Percentiles rank a stretch among this genome's conserved stretches.
Conservation (phyloP, 2,797 vertebrate genomes). For the Dendrocincla tyrannina region DNA sequence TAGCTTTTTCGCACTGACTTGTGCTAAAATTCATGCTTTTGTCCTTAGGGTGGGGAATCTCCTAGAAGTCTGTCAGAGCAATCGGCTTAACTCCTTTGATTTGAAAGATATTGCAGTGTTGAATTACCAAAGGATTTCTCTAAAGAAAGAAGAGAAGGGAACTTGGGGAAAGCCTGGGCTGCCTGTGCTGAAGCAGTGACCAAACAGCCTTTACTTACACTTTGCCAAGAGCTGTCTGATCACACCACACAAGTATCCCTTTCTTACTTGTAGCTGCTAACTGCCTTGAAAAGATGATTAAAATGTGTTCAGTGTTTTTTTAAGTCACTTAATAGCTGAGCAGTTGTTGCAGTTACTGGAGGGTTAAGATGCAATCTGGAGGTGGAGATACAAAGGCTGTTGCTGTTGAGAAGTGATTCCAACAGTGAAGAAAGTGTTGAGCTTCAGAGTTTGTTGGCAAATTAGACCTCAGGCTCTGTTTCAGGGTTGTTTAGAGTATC, state of each 20-base stretch:
- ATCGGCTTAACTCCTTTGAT: conserved; percentile 45
- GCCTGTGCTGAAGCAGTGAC: not conserved
- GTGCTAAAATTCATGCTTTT: conserved; percentile 22
- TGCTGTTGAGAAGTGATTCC: not conserved
- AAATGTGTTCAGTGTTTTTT: not conserved
- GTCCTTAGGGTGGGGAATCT: not conserved
- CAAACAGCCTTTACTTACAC: not conserved
- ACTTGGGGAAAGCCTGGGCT: not conserved
- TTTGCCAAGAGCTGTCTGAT: not conserved
- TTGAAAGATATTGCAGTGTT: conserved; percentile 29
- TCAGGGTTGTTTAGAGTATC: not conserved
- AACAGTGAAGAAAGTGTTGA: not conserved
- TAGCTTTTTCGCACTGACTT: conserved; percentile 44
- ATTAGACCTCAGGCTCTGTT: not conserved
- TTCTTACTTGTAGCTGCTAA: not conserved
- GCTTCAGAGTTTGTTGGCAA: not conserved
- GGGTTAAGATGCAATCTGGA: not conserved
- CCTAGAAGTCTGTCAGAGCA: conserved; percentile 35
- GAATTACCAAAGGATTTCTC: conserved; percentile 47
- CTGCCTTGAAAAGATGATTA: not conserved
- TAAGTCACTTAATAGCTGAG: not conserved
- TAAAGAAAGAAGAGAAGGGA: not conserved
- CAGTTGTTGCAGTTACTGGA: not conserved
- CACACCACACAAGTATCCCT: not conserved
- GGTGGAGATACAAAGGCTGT: not conserved